phyloP scores from a whole-genome alignment of 2,888 invertebrate species.

The Crepidodera aurea region DNA sequence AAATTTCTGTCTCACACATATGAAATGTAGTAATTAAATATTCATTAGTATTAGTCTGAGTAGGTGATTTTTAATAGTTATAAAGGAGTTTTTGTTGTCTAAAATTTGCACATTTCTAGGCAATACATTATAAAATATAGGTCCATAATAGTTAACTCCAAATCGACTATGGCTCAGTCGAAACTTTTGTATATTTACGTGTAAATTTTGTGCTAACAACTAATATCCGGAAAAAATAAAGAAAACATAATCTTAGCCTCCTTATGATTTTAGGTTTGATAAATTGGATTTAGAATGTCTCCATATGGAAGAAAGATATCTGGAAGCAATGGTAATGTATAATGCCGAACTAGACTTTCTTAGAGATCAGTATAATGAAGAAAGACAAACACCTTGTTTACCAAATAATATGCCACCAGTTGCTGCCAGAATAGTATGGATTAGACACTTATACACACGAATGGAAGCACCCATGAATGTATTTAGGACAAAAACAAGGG shows the following conservation, averaged over 20 bases:
- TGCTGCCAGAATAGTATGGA: conserved; percentile 84
- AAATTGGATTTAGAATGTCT: conserved; percentile 76
- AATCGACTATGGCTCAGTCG: too few species aligned
- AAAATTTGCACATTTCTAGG: too few species aligned
- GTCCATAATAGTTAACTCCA: too few species aligned
- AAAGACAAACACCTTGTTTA: conserved; percentile 76
- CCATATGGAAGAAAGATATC: conserved; percentile 77
- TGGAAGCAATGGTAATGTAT: conserved; percentile 73
- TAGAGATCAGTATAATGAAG: conserved; percentile 80
- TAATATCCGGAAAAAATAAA: neutral
- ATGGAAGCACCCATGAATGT: conserved; percentile 80
- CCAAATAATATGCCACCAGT: conserved; percentile 82
- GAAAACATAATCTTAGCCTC: neutral
- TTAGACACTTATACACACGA: conserved; percentile 76
- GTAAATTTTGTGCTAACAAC: too few species aligned
- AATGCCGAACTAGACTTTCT: conserved; percentile 74
- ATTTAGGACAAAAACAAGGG: conserved; percentile 59
- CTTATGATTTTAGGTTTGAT: conserved; percentile 78
- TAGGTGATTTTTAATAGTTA: too few species aligned
- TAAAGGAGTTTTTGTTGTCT: too few species aligned
- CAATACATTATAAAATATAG: too few species aligned
- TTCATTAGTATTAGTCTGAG: too few species aligned
- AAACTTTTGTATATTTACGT: too few species aligned
- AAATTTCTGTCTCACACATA: too few species aligned
- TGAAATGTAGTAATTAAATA: too few species aligned